Evolutionary conservation across 2,888 invertebrate genomes (phyloP), one percentile per base, ranked within the genome.

Genomic region (Hirtodrosophila trivittata): DNA sequence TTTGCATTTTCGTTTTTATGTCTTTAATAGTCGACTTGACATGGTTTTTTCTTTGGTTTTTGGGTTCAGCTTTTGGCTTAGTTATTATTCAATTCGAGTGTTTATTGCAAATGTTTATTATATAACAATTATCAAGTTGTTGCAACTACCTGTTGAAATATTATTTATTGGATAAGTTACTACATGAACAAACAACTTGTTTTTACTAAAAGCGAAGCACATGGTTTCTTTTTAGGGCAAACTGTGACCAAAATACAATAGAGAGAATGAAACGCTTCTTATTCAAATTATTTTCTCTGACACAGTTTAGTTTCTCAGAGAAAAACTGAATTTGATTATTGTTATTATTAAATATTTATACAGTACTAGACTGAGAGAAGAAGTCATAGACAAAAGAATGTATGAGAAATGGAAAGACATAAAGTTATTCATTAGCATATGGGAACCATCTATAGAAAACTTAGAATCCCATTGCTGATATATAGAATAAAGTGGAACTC

Each of bases 1-100:
- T 77, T 73, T 69, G 69, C 60, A 65, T 69, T 62, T 62, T 41
- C 14, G 26, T 46, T 57, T 32, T 54, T 21, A 13, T 21, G 18
- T 55, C 16, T 50, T 66, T 84, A 69, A 69, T 67, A 33, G 66
- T 46, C 77, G 66, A 69, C 75, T 80, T 82, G 83, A 75, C 77
- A 86, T 76, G 75, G 69, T 68, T 80, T 78, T 47, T 60, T 62
- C 21, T 55, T 55, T 55, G 18, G 18, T 21, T 21, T 21, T 21
- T 21, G 18, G 18, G 2, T 21, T 21, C 5, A 5, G 18, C 5
- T 21, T 12, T 8, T 8, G 60, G 47, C 50, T 75, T 66, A 62
- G 76, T 86, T 68, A 83, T 80, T 78, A 83, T 86, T 76, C 72
- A 66, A 68, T 65, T 65, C 21, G 58, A 33, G 56, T 37, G 37